These are phyloP conservation scores for Scaptomyza flava DNA, from an alignment of 2,888 invertebrate species.

Conservation along the genomic window DNA sequence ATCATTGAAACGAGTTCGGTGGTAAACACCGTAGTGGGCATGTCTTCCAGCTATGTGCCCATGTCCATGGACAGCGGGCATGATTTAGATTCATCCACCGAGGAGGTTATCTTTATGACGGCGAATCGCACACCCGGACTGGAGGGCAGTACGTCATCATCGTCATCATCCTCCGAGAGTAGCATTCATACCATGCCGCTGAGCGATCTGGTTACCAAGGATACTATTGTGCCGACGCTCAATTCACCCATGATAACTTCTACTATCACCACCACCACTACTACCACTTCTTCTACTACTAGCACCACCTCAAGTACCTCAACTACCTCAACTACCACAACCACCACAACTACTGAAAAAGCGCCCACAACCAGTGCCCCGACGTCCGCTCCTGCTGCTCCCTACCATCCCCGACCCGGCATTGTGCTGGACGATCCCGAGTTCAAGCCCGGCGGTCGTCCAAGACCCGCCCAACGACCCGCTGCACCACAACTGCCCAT, in stretches of 20 bases:
- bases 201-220: slow-evolving; percentile 34
- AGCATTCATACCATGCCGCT: slow-evolving; percentile 56
- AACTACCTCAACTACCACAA: slow-evolving; percentile 63
- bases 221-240: slow-evolving; percentile 45
- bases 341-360: slow-evolving; percentile 63
- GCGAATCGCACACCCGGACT: slow-evolving; percentile 80
- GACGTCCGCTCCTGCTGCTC: slow-evolving; percentile 55
- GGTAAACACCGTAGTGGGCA: slow-evolving; percentile 75
- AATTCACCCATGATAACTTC: slow-evolving; percentile 56
- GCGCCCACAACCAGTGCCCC: slow-evolving; percentile 49
- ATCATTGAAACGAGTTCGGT: slow-evolving; percentile 81
- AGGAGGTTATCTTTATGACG: slow-evolving; percentile 83
- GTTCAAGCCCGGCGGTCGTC: slow-evolving; percentile 88
- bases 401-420: slow-evolving; percentile 92
- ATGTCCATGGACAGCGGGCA: slow-evolving; percentile 76
- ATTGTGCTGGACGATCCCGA: slow-evolving; percentile 94
- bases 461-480: slow-evolving; percentile 71
- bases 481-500: slow-evolving; percentile 80
- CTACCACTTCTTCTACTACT: slow-evolving; percentile 56
- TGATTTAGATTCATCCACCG: slow-evolving; percentile 78
- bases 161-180: slow-evolving; percentile 21
- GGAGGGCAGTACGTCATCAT: slow-evolving; percentile 50
- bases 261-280: slow-evolving; percentile 48
- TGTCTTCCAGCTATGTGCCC: slow-evolving; percentile 77
- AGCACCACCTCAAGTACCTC: slow-evolving; percentile 56